A percentile compares a stretch with the other conserved stretches of the same genome.
phyloP scores from a whole-genome alignment of 2,113 vertebrate genomes.

The Lutjanus erythropterus region DNA sequence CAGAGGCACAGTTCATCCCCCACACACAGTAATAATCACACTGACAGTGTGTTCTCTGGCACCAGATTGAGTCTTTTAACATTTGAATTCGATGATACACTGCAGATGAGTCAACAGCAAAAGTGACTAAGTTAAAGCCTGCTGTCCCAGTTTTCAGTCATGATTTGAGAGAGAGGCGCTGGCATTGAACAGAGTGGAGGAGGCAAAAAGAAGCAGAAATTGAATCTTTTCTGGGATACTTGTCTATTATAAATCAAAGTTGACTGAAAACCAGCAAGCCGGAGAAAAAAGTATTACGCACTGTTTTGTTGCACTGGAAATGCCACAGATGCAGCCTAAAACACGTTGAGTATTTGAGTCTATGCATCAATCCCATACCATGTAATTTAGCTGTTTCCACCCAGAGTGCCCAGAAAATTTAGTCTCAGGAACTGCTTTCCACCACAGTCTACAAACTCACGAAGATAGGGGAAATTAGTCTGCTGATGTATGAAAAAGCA shows the following conservation, averaged over 20 bases:
- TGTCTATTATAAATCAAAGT: neutral
- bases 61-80: constrained; percentile 41
- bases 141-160: constrained; percentile 84
- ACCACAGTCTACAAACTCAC: no score
- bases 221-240: neutral
- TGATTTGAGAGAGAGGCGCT: constrained; percentile 81
- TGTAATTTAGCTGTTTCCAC: no score
- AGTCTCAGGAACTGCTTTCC: no score
- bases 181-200: neutral
- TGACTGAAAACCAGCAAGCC: neutral
- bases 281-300: neutral
- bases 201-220: constrained; percentile 1
- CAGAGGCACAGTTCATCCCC: constrained; percentile 32
- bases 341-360: no score
- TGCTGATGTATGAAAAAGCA: no score
- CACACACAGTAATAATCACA: constrained; percentile 29
- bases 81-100: constrained; percentile 42
- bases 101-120: constrained; percentile 60
- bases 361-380: no score
- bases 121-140: constrained; percentile 51
- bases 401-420: no score
- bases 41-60: constrained; percentile 47
- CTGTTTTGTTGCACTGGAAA: no score
- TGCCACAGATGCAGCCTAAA: no score
- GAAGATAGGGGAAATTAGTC: no score